Percentiles rank a stretch among this genome's conserved stretches.
These are phyloP conservation scores for Calosoma granatense DNA, from an alignment of 1,140 invertebrate species.

Conservation along the genomic window DNA sequence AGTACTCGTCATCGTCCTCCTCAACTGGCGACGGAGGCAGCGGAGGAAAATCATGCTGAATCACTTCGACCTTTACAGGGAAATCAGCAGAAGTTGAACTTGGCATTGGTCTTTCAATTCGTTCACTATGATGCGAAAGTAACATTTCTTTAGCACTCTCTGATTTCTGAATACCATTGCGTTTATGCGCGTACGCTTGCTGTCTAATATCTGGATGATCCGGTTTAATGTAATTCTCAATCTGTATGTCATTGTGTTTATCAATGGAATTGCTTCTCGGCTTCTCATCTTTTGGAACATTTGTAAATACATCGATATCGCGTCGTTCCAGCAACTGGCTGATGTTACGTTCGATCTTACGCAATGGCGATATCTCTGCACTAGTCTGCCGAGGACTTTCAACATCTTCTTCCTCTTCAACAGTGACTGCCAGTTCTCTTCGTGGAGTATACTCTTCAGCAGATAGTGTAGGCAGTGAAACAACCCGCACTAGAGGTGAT, in stretches of 20 bases:
- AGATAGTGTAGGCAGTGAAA: constrained; percentile 51
- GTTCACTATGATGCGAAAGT: constrained; percentile 37
- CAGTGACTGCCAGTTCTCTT: constrained; percentile 39
- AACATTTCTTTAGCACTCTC: constrained; percentile 57
- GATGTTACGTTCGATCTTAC: constrained; percentile 55
- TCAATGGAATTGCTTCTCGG: constrained; percentile 21
- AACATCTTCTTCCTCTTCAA: constrained; percentile 54
- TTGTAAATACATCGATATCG: constrained; percentile 33
- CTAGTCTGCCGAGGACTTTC: constrained; percentile 38
- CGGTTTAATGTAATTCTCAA: neutral
- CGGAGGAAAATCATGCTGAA: constrained; percentile 60
- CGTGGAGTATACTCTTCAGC: constrained; percentile 40
- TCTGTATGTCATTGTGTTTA: constrained; percentile 1
- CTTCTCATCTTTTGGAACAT: constrained; percentile 22
- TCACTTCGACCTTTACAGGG: constrained; percentile 42
- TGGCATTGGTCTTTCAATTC: constrained; percentile 33
- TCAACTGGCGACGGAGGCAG: constrained; percentile 66
- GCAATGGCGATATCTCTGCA: constrained; percentile 44
- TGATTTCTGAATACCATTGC: constrained; percentile 51
- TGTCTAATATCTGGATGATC: too few relatives aligned
- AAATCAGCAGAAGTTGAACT: constrained; percentile 45
- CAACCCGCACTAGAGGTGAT: constrained; percentile 45
- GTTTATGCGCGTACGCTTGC: constrained; percentile 23
- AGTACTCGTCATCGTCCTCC: constrained; percentile 63
- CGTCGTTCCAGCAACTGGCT: constrained; percentile 44